These are phyloP conservation scores for Mormyrops boulengeri DNA, from an alignment of 2,797 vertebrate species.

Conservation along the genomic window DNA sequence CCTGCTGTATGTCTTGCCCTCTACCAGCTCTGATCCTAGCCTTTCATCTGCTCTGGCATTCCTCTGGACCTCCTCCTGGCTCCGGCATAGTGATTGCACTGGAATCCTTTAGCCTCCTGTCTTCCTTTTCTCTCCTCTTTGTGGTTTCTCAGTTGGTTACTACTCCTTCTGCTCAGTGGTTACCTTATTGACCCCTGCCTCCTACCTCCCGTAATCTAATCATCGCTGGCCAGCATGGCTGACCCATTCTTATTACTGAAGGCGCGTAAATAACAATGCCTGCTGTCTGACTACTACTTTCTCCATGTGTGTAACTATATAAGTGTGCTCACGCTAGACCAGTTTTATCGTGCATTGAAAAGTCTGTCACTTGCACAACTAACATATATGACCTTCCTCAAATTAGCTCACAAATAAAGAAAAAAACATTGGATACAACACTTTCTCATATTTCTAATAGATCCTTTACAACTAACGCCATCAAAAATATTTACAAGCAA, in stretches of 20 bases:
- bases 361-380: not conserved
- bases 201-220: not conserved
- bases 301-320: not conserved
- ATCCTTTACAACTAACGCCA: not conserved
- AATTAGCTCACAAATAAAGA: not conserved
- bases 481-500: not conserved
- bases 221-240: not conserved
- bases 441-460: not conserved
- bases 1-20: not conserved
- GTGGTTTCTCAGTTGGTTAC: not conserved
- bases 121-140: not conserved
- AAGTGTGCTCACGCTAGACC: not conserved
- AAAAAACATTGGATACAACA: not conserved
- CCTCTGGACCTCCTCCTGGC: not conserved
- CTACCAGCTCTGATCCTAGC: not conserved
- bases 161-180: not conserved
- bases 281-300: not conserved
- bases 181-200: not conserved
- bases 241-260: not conserved
- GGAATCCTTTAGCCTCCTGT: not conserved
- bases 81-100: not conserved
- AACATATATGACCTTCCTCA: not conserved
- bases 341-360: not conserved
- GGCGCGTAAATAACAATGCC: not conserved
- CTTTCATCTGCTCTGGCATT: not conserved